These are phyloP conservation scores for Characodon lateralis DNA, from an alignment of 2,797 vertebrate genomes.

Conservation along the genomic window DNA sequence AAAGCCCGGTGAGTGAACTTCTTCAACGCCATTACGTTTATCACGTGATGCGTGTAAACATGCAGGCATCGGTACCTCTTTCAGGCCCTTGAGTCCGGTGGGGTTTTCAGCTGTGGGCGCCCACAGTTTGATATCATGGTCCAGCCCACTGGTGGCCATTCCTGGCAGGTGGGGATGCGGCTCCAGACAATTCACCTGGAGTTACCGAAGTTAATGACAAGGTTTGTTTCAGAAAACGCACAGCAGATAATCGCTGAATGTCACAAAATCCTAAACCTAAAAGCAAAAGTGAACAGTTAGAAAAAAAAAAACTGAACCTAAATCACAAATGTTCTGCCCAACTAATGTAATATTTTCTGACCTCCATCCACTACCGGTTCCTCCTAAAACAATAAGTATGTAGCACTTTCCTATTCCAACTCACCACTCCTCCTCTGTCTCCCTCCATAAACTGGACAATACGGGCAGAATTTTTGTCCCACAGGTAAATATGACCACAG, in stretches of 20 bases:
- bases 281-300: neutral
- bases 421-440: conserved; percentile 97
- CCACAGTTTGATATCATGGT: conserved; percentile 97
- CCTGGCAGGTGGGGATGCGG: conserved; percentile 93
- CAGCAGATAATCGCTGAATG: neutral
- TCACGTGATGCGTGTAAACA: neutral
- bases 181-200: conserved; percentile 92
- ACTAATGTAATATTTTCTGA: neutral
- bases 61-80: conserved; percentile 80
- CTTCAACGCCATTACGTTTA: neutral
- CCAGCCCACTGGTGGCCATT: conserved; percentile 94
- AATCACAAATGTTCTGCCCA: neutral
- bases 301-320: neutral
- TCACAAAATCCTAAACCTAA: neutral
- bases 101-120: conserved; percentile 90
- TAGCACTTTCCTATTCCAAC: conserved; percentile 18
- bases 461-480: conserved; percentile 94
- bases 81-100: conserved; percentile 88
- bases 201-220: neutral
- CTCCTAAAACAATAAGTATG: neutral
- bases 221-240: neutral
- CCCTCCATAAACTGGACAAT: conserved; percentile 97
- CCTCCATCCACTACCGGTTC: neutral
- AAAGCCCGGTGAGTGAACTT: neutral
- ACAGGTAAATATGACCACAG: conserved; percentile 97